Percentiles rank a stretch among this genome's conserved stretches.
These are phyloP conservation scores for Melanotaenia parkinsoni DNA, from an alignment of 2,797 vertebrate genomes.

Conservation along the genomic window DNA sequence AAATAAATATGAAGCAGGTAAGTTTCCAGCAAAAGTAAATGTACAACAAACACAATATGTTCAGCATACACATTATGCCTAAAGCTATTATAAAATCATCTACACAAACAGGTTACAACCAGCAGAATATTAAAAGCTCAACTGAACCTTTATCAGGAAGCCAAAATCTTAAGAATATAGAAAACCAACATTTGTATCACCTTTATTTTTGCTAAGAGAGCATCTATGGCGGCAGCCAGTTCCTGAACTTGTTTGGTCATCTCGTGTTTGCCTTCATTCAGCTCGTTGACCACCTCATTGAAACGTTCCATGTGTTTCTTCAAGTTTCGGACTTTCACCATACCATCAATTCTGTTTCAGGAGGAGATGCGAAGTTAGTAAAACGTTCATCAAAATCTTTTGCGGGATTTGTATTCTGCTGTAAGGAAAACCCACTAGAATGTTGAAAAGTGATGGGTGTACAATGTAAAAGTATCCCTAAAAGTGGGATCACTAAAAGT, in stretches of 20 bases:
- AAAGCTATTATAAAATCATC: neutral
- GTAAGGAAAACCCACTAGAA: no score
- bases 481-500: no score
- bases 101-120: neutral
- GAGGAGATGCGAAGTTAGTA: neutral
- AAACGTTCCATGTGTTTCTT: slow-evolving; percentile 91
- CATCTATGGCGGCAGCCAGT: slow-evolving; percentile 89
- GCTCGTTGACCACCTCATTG: slow-evolving; percentile 89
- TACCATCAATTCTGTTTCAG: slow-evolving; percentile 87
- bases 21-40: slow-evolving; percentile 2
- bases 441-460: no score
- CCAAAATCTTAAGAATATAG: neutral
- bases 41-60: neutral
- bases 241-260: slow-evolving; percentile 90
- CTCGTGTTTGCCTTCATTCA: slow-evolving; percentile 96
- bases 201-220: slow-evolving; percentile 91
- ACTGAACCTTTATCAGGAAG: neutral
- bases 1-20: neutral
- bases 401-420: neutral
- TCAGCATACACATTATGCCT: neutral
- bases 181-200: slow-evolving; percentile 67
- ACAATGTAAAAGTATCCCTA: neutral
- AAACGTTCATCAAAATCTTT: neutral
- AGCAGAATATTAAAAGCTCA: neutral
- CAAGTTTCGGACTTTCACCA: slow-evolving; percentile 91